Conservation (phyloP, 2,113 vertebrate species). For the Sylvietta virens region DNA sequence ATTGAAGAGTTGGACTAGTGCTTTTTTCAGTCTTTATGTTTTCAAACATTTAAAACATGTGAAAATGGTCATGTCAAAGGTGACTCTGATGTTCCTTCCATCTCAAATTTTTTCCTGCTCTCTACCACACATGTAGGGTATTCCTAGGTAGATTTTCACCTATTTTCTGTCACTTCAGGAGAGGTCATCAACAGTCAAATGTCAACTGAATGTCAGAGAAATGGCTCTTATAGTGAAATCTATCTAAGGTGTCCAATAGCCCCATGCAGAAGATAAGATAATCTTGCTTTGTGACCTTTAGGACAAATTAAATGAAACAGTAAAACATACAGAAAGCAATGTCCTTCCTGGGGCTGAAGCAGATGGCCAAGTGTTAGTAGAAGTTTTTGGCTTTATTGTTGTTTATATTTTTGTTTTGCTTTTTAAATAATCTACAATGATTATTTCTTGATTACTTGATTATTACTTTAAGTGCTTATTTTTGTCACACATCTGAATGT, state of each 20-base stretch:
- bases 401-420: background rate
- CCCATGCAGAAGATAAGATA: background rate
- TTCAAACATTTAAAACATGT: background rate
- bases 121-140: background rate
- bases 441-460: background rate
- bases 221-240: background rate
- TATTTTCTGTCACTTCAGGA: background rate
- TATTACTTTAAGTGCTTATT: background rate
- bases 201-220: background rate
- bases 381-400: background rate
- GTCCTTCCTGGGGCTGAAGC: background rate
- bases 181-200: background rate
- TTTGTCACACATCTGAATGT: background rate
- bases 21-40: background rate
- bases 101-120: background rate
- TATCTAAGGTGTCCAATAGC: background rate
- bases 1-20: background rate
- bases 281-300: background rate
- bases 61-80: background rate
- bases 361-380: background rate
- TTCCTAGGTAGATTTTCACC: background rate
- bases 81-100: background rate
- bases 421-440: background rate
- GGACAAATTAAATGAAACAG: background rate
- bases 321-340: background rate